phyloP scores from a whole-genome alignment of 2,113 vertebrate species.

The Phocoena sinus region DNA sequence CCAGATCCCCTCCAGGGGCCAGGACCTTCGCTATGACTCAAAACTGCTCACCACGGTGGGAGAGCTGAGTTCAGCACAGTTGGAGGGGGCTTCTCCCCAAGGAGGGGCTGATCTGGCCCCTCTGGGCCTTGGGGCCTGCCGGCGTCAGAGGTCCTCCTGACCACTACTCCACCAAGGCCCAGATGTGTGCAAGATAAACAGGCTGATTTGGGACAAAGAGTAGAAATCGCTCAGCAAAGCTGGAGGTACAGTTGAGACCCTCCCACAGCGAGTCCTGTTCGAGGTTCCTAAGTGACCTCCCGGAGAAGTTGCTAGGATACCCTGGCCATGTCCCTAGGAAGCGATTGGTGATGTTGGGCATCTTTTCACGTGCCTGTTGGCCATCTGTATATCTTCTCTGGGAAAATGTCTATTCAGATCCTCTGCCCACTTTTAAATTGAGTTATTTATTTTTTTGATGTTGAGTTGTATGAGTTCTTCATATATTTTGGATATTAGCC shows the following conservation, averaged over 20 bases:
- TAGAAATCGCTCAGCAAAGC: fast-evolving
- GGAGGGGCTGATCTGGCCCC: fast-evolving
- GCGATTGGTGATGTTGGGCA: fast-evolving
- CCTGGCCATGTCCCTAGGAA: fast-evolving
- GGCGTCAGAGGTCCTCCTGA: neutral
- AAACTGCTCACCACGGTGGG: fast-evolving
- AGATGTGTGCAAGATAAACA: fast-evolving
- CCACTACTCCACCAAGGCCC: no score
- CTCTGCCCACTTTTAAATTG: neutral
- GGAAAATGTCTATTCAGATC: no score
- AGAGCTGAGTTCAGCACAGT: neutral
- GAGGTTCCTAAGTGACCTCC: fast-evolving
- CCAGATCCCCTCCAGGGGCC: fast-evolving
- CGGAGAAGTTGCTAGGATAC: fast-evolving
- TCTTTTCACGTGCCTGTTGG: neutral
- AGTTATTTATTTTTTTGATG: no score
- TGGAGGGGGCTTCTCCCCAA: fast-evolving
- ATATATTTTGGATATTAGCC: neutral
- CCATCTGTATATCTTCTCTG: neutral
- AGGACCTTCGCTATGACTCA: fast-evolving
- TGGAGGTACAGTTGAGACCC: fast-evolving
- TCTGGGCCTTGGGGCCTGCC: neutral
- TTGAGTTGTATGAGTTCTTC: neutral
- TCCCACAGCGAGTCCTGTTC: neutral
- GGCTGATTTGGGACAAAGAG: fast-evolving